phyloP scores from a whole-genome alignment of 2,113 vertebrate genomes.

The Pituophis catenifer region DNA sequence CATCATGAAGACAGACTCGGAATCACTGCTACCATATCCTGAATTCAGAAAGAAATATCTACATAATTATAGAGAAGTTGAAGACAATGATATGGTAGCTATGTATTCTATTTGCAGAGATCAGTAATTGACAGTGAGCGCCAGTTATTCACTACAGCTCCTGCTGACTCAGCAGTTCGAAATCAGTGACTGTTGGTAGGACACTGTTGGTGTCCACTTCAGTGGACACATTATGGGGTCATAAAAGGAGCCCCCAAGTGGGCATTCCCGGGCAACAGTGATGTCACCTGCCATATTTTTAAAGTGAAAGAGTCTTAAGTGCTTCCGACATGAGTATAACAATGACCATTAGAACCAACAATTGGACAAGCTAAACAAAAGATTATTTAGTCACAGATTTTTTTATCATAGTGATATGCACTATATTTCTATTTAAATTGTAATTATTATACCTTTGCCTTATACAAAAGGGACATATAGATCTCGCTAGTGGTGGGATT shows the following conservation, averaged over 20 bases:
- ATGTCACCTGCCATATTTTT: background rate
- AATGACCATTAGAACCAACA: background rate
- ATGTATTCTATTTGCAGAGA: background rate
- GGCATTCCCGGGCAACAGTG: background rate
- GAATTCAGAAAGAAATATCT: constrained; percentile 19
- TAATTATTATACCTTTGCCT: background rate
- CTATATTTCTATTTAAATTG: background rate
- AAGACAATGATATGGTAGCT: background rate
- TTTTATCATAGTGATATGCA: no score
- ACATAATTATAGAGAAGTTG: background rate
- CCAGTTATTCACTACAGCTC: background rate
- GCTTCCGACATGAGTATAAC: background rate
- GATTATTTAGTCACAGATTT: background rate
- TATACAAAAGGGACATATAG: background rate
- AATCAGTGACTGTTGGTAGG: background rate
- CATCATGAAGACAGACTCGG: background rate
- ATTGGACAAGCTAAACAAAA: background rate
- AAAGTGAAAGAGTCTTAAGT: background rate
- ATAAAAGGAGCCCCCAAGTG: background rate
- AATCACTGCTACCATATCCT: constrained; percentile 46
- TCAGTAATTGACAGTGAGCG: background rate
- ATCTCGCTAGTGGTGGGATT: background rate
- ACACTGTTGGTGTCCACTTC: background rate
- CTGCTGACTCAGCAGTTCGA: background rate
- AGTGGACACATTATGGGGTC: background rate